These are phyloP conservation scores for Lepus americanus DNA, from an alignment of 2,113 vertebrate genomes.

Conservation along the genomic window DNA sequence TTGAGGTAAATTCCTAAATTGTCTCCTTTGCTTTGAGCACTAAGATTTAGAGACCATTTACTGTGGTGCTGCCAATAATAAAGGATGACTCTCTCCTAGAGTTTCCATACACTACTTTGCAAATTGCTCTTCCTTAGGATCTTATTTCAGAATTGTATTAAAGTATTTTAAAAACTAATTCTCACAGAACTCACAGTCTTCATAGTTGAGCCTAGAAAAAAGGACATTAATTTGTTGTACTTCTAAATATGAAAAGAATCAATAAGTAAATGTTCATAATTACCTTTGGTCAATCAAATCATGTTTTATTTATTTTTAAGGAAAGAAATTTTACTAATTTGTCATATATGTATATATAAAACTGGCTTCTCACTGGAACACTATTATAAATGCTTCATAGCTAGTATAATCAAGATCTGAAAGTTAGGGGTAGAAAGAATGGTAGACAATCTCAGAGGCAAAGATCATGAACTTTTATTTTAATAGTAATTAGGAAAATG, in stretches of 20 bases:
- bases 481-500: conserved; percentile 12
- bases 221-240: background rate
- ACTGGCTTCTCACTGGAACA: conserved; percentile 39
- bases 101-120: conserved; percentile 21
- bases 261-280: conserved; percentile 14
- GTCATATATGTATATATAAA: background rate
- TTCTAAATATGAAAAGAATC: background rate
- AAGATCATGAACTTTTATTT: conserved; percentile 56
- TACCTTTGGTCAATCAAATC: background rate
- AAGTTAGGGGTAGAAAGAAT: background rate
- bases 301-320: conserved; percentile 19
- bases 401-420: conserved; percentile 5
- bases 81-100: conserved; percentile 24
- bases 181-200: conserved; percentile 25
- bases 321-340: conserved; percentile 44
- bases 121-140: conserved; percentile 16
- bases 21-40: conserved; percentile 22
- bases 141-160: conserved; percentile 43
- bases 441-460: background rate
- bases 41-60: conserved; percentile 39
- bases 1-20: conserved; percentile 48
- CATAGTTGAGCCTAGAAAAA: background rate
- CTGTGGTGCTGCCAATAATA: background rate
- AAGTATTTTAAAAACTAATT: conserved; percentile 12
- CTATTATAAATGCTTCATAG: background rate